Base-by-base conservation (phyloP, 2,888 invertebrate genomes). In the Ernsta delagoae region DNA sequence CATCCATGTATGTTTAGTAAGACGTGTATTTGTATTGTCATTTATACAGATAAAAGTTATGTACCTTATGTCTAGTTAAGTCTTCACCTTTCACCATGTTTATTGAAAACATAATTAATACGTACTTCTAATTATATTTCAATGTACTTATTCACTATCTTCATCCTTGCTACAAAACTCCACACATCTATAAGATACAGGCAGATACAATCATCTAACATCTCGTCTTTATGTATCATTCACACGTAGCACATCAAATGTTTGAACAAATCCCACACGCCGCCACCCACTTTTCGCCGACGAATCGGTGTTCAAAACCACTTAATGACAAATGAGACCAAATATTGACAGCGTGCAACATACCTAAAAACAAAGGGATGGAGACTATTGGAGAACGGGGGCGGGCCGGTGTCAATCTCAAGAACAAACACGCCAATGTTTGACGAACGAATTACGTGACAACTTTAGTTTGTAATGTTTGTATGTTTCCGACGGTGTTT, bases 371-470 rank as follows among this genome's bases (percentile, higher is more conserved):
- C 92, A 93, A 93, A 90, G 88, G 84, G 86, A 78, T 78, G 82
- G 78, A 75, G 80, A 73, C 77, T 16, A 16, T 16, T 16, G 16
- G 16, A 16, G 16, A 16, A 16, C 75, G 78, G 84, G 89, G 90
- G 90, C 85, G 86, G 87, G 79, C 75, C 78, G 87, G 91, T 93
- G 92, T 91, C 92, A 88, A 92, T 91, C 89, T 83, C 83, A 81
- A 87, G 85, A 86, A 89, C 88, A 92, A 92, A 92, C 82, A 89
- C 75, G 81, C 74, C 73, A 74, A 78, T 92, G 87, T 92, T 92
- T 92, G 90, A 85, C 83, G 80, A 88, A 90, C 87, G 89, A 90
- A 91, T 92, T 90, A 92, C 87, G 85, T 88, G 90, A 90, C 90
- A 90, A 86, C 80, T 87, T 86, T 83, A 81, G 83, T 83, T 79